A percentile compares a stretch with the other conserved stretches of the same genome.
Evolutionary conservation across 2,797 vertebrate genomes (phyloP).

Genomic region (Platyrinchus mystaceus): DNA sequence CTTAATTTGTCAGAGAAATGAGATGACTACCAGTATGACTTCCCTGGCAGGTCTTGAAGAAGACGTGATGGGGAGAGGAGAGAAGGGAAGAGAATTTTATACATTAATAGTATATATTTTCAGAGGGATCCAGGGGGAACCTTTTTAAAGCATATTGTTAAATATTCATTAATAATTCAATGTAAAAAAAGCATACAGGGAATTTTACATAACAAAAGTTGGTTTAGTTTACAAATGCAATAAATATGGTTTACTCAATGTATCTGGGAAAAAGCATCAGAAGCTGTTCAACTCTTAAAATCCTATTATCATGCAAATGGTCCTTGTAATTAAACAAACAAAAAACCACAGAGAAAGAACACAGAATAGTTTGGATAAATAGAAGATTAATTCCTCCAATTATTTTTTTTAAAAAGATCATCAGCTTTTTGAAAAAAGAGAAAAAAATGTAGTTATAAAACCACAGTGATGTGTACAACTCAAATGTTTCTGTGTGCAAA

Average conservation of each 20-base stretch:
- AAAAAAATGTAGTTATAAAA: background rate
- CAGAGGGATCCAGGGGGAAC: background rate
- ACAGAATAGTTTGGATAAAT: constrained; percentile 2
- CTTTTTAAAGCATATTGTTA: background rate
- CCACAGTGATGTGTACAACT: background rate
- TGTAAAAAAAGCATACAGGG: background rate
- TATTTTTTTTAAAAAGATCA: background rate
- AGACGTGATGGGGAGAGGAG: background rate
- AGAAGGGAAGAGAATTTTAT: background rate
- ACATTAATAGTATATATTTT: background rate
- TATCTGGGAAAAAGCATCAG: constrained; percentile 24
- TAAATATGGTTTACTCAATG: background rate
- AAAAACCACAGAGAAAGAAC: constrained; percentile 3
- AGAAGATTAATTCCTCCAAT: constrained; percentile 29
- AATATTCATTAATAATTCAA: background rate
- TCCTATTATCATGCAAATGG: constrained; percentile 61
- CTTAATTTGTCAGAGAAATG: background rate
- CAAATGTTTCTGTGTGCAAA: background rate
- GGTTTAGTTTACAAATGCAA: background rate
- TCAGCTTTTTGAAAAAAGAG: background rate
- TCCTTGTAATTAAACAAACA: constrained; percentile 45
- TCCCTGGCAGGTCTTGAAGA: background rate
- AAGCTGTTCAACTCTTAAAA: constrained; percentile 29
- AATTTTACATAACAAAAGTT: background rate
- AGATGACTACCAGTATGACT: background rate